Evolutionary conservation across 1,140 invertebrate species (phyloP).

Genomic region (Panagrolaimus sp.): DNA sequence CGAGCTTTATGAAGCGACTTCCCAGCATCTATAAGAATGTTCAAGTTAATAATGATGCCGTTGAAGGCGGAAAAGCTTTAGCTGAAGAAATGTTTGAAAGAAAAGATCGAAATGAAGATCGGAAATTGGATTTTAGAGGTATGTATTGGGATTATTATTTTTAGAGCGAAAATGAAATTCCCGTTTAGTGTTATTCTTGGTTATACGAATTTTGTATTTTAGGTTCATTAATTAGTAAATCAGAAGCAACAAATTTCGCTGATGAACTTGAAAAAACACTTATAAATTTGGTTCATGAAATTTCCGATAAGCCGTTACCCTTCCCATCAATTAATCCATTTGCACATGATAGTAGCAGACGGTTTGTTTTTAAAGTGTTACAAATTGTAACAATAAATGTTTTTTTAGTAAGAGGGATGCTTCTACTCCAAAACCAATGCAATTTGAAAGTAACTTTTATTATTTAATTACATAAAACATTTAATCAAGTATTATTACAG

Average conservation of each 20-base stretch:
- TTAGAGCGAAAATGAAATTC: neutral
- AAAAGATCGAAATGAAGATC: neutral
- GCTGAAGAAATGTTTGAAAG: neutral
- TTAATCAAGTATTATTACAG: conserved; percentile 7
- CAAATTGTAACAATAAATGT: neutral
- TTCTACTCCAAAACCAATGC: neutral
- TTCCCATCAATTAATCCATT: conserved; percentile 3
- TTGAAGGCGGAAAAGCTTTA: neutral
- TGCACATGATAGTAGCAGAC: neutral
- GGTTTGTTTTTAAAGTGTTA: neutral
- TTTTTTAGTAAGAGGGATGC: neutral
- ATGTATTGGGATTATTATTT: neutral
- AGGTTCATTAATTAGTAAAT: neutral
- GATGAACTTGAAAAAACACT: neutral
- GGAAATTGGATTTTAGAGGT: neutral
- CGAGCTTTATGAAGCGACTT: neutral
- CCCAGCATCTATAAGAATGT: neutral
- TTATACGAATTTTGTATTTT: too few relatives aligned
- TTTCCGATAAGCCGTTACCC: neutral
- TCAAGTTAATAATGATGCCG: neutral
- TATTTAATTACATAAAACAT: neutral
- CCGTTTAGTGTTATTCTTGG: too few relatives aligned
- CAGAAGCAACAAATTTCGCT: neutral
- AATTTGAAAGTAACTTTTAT: conserved; percentile 1
- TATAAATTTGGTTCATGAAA: conserved; percentile 9